Percentiles rank a stretch among this genome's conserved stretches.
Evolutionary conservation across 1,140 invertebrate species (phyloP).

Genomic region (Pectinophora gossypiella): DNA sequence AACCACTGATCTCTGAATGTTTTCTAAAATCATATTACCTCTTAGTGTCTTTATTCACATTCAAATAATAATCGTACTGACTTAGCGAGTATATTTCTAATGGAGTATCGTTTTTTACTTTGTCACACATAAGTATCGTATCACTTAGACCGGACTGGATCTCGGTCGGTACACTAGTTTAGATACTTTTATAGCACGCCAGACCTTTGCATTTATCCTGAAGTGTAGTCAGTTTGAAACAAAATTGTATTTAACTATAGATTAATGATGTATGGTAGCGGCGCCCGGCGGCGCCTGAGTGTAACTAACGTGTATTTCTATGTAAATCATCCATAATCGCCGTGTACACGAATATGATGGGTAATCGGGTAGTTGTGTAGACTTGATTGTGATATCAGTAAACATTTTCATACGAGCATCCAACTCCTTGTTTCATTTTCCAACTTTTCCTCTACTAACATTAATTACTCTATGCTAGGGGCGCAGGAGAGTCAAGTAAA

Average conservation of each 20-base stretch:
- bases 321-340: constrained; percentile 56
- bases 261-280: constrained; percentile 39
- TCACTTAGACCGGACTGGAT: constrained; percentile 37
- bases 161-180: constrained; percentile 36
- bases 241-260: constrained; percentile 34
- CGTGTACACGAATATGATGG: constrained; percentile 57
- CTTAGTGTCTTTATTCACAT: constrained; percentile 20
- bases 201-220: constrained; percentile 44
- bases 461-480: not conserved
- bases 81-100: constrained; percentile 45
- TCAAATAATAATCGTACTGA: constrained; percentile 48
- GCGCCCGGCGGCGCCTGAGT: constrained; percentile 30
- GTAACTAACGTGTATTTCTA: constrained; percentile 37
- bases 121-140: constrained; percentile 28
- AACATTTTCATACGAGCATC: constrained; percentile 76
- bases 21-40: constrained; percentile 1
- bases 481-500: constrained; percentile 22
- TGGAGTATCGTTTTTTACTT: constrained; percentile 29
- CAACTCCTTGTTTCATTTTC: constrained; percentile 53
- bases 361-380: constrained; percentile 69
- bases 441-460: not conserved
- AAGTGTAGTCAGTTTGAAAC: constrained; percentile 39
- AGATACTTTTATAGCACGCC: constrained; percentile 54
- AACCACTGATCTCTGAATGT: not conserved
- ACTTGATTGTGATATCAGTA: constrained; percentile 75